Base-by-base conservation (phyloP, 2,888 invertebrate genomes). In the Ptilodon capucinus region DNA sequence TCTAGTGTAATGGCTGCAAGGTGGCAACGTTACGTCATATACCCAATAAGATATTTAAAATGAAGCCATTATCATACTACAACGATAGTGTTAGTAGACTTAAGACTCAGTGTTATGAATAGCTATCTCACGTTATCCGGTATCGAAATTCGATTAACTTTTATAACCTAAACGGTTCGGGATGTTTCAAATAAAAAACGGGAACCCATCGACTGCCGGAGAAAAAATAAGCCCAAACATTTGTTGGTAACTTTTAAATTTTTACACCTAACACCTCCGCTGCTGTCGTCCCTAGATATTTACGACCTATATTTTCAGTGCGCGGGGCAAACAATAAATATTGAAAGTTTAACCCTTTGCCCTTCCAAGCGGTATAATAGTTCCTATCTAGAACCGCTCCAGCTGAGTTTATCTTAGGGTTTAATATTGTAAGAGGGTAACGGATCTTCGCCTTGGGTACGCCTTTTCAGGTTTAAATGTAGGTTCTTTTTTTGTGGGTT, bases 291-390 rank as follows among this genome's bases (percentile, higher is more conserved):
- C 25, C 44, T 46, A 23, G 54, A 64, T 64, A 60, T 62, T 64
- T 47, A 57, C 54, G 40, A 45, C 19, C 46, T 43, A 46, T 51
- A 51, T 59, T 60, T 49, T 47, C 40, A 36, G 42, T 35, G 39
- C 16, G 39, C 18, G 40, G 42, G 4, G 23, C 8, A 36, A 11
- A 46, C 58, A 51, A 57, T 60, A 49, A 64, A 60, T 60, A 56
- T 60, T 60, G 48, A 64, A 56, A 44, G 48, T 44, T 32, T 25
- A 54, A 44, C 55, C 42, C 48, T 42, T 38, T 41, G 18, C 35
- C 46, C 55, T 47, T 41, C n/a, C 25, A 25, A 11, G 25, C 40
- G 40, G n/a, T 16, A 41, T 42, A 46, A 41, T 30, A 36, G 44
- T 19, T 25, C 11, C 9, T 48, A 53, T 51, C 51, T 16, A 9